phyloP scores from a whole-genome alignment of 2,888 invertebrate species.

The Euspilapteryx auroguttella region DNA sequence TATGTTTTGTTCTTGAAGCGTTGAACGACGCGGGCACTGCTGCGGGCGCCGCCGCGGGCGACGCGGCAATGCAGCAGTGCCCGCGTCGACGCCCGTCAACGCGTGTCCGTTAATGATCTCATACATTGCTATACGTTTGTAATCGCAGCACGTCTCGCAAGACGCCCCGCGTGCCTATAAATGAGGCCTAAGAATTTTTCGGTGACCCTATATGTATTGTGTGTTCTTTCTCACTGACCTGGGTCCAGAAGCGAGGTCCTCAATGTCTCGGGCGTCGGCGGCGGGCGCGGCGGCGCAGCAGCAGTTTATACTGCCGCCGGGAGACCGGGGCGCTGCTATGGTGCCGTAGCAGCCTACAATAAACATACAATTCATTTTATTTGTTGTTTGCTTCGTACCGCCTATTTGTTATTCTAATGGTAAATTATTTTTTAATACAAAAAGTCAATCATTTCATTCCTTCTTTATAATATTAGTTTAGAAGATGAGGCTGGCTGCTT shows the following conservation, averaged over 20 bases:
- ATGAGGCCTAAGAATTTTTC: too few relatives aligned
- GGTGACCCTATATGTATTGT: neutral
- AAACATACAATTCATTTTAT: constrained; percentile 6
- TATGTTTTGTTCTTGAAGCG: too few relatives aligned
- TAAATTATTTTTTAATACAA: too few relatives aligned
- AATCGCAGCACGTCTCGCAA: too few relatives aligned
- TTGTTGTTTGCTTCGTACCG: too few relatives aligned
- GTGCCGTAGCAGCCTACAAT: constrained; percentile 54
- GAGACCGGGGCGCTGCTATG: constrained; percentile 35
- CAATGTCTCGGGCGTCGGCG: constrained; percentile 51
- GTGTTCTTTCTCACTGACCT: neutral
- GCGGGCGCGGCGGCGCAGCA: constrained; percentile 28
- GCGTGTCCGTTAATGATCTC: constrained; percentile 1
- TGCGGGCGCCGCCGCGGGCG: constrained; percentile 37
- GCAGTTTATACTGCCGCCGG: constrained; percentile 20
- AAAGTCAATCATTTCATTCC: too few relatives aligned
- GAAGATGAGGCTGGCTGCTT: too few relatives aligned
- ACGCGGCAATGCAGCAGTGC: constrained; percentile 34
- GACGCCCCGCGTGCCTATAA: too few relatives aligned
- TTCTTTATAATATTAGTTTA: too few relatives aligned
- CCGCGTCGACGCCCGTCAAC: constrained; percentile 24
- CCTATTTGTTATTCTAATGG: too few relatives aligned
- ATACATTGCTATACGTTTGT: too few relatives aligned
- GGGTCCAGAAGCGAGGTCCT: constrained; percentile 47
- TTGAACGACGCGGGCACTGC: too few relatives aligned